Evolutionary conservation across 2,888 invertebrate species (phyloP), one percentile per base, ranked within the genome.

Genomic region (Falcaria lacertinaria): DNA sequence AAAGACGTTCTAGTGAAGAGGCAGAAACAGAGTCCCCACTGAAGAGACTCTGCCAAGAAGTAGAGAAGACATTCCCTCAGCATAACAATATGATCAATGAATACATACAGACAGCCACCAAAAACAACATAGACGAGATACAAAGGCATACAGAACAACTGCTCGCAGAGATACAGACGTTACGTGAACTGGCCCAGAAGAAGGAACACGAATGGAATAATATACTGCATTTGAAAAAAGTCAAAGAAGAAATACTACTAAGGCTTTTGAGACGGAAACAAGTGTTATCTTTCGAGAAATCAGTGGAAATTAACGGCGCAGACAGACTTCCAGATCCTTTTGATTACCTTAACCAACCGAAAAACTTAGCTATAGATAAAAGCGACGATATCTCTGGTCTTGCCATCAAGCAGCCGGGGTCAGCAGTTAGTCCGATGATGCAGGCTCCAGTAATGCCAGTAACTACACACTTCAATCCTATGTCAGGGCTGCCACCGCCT

Each of bases 151-250:
- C 92, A 1, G 92, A 93, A 60, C 92, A 93, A 59, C 82, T 94
- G 4, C 80, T 92, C 2, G 80, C 90, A 0, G 94, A 94, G 69
- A 92, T 95, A 47, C 90, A 94, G 62, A 93, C 93, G 0, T 79
- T 96, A 47, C 90, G 94, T 51, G 94, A 94, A 60, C 82, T 96
- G 40, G 93, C 96, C 0, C 91, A 92, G 60, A 92, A 94, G 64
- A 96, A 96, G 73, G 97, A 97, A 81, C 91, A 93, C 59, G 96
- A 97, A 75, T 95, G 96, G 94, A 96, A 96, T 72, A 94, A 94
- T 47, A 93, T 97, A 42, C 75, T 96, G 11, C 94, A 95, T 64
- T 84, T 96, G 54, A 95, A 95, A 70, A 96, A 96, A 73, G 91
- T 96, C 2, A 96, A 97, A 81, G 95, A 96, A 67, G 96, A 96